phyloP scores from a whole-genome alignment of 1,140 invertebrate genomes.

The Drosophila jambulina region DNA sequence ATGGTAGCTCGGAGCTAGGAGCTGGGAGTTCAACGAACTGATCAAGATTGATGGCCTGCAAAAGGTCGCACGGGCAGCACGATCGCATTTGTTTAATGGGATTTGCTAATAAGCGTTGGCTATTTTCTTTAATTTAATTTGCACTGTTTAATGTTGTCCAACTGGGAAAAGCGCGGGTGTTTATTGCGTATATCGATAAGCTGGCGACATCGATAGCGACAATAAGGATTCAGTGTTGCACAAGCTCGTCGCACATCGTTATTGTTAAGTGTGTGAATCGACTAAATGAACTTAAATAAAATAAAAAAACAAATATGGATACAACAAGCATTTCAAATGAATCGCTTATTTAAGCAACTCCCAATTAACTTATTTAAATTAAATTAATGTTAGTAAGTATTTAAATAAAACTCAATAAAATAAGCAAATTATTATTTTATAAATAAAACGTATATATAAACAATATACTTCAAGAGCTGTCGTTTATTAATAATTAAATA shows the following conservation, averaged over 20 bases:
- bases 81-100: conserved; percentile 47
- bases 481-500: too few relatives aligned
- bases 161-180: neutral
- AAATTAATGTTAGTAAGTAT: too few relatives aligned
- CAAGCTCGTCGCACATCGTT: neutral
- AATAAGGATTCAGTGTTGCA: neutral
- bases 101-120: conserved; percentile 38
- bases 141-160: neutral
- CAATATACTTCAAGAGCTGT: too few relatives aligned
- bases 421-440: too few relatives aligned
- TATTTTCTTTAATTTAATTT: conserved; percentile 26
- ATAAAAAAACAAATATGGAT: neutral
- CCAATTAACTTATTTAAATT: too few relatives aligned
- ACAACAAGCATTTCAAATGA: too few relatives aligned
- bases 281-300: neutral
- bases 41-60: conserved; percentile 36
- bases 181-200: neutral
- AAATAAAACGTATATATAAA: too few relatives aligned
- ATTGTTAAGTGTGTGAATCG: neutral
- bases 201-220: neutral
- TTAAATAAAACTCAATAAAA: too few relatives aligned
- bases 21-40: conserved; percentile 64
- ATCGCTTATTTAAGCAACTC: too few relatives aligned
- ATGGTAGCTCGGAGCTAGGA: neutral
- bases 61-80: conserved; percentile 73